Percentiles rank a stretch among this genome's conserved stretches.
These are phyloP conservation scores for Vespertilio murinus DNA, from an alignment of 2,797 vertebrate species.

Conservation along the genomic window DNA sequence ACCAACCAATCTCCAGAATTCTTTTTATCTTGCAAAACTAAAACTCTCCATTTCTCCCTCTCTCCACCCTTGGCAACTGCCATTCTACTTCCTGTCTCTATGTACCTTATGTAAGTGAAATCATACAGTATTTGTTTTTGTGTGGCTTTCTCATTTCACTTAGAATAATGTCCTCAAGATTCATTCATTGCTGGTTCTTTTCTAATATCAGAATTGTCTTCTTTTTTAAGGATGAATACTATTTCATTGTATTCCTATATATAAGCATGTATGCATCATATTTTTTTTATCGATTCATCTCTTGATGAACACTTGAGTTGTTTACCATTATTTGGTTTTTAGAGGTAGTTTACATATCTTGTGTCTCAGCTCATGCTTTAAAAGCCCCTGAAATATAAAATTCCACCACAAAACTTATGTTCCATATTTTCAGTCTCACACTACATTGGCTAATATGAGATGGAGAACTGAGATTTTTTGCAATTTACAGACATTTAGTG, in stretches of 20 bases:
- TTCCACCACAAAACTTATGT: neutral
- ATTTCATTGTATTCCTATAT: neutral
- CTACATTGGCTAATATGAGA: neutral
- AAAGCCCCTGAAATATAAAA: conserved; percentile 6
- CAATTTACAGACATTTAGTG: neutral
- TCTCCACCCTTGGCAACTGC: neutral
- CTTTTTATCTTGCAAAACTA: neutral
- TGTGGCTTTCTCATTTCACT: neutral
- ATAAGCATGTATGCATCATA: neutral
- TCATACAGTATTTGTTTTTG: neutral
- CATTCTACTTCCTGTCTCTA: neutral
- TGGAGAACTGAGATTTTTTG: neutral
- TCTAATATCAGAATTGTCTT: neutral
- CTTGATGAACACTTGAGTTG: neutral
- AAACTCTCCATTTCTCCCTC: neutral
- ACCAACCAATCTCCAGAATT: neutral
- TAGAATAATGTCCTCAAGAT: neutral
- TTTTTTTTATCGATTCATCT: neutral
- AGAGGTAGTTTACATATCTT: neutral
- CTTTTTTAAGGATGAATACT: neutral
- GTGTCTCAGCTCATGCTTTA: neutral
- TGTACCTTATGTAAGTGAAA: neutral
- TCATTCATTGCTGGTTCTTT: neutral
- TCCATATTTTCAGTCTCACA: neutral
- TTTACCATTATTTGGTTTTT: neutral